Evolutionary conservation across 2,797 vertebrate species (phyloP), one percentile per base, ranked within the genome.

Genomic region (Malurus splendens): DNA sequence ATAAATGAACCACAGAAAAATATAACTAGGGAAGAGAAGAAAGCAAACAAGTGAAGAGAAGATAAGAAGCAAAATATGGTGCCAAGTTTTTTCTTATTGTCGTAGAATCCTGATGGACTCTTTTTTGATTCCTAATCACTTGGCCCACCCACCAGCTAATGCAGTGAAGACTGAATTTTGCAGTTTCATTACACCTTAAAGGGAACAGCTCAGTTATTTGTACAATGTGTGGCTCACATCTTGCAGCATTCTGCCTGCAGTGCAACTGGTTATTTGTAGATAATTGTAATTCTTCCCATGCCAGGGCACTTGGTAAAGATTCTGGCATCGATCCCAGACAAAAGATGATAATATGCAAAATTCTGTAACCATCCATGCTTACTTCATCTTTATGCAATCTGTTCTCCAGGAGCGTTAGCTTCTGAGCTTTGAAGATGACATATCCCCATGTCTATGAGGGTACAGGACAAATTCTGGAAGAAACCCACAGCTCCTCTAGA

Each of bases 261-360:
- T 50, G 33, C 0, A 2, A 55, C 55, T 50, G 70, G 52, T 85
- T 93, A 68, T 87, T 87, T 87, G 70, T 41, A 89, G 66, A 68
- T 66, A 83, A 89, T 15, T 66, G 32, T 66, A 78, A 78, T 33
- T 44, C 48, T 83, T 62, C 51, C 44, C 2, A 1, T 62, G 38
- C 66, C 89, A 89, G 76, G 77, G 48, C 52, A 75, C 60, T 87
- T 45, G 73, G 33, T 74, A 66, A 91, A 38, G 55, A 44, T 70
- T 62, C 62, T 91, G 90, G 76, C 42, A 0, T 18, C 36, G 55
- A 78, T 55, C 62, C 67, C 75, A 59, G 62, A 51, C 48, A 39
- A 86, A 87, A 59, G 44, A 77, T 16, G 24, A 70, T 75, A 82
- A 73, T 52, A 62, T 57, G 39, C 44, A 90, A 76, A 89, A 72